Conservation (phyloP, 2,888 invertebrate genomes). For the Zhengitettix transpicula region DNA sequence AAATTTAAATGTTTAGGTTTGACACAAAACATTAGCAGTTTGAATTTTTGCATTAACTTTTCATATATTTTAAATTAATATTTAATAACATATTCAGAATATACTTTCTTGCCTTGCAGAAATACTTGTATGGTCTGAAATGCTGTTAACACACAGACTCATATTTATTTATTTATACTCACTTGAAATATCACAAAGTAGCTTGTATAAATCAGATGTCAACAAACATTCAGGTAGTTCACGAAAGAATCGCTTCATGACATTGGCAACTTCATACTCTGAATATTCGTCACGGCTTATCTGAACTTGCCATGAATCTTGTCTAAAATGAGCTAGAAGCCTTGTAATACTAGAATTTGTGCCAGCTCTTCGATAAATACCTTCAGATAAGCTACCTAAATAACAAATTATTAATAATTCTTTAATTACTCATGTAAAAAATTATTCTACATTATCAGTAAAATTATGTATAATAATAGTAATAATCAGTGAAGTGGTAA, state of each 20-base stretch:
- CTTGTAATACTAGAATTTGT: conserved; percentile 55
- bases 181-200: conserved; percentile 52
- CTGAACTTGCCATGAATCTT: conserved; percentile 73
- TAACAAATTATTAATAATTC: too few species aligned
- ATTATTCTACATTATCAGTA: too few species aligned
- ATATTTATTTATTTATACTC: conserved; percentile 15
- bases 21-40: too few species aligned
- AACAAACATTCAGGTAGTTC: conserved; percentile 72
- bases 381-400: conserved; percentile 65
- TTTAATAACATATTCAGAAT: too few species aligned
- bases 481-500: too few species aligned
- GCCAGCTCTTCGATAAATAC: conserved; percentile 76
- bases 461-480: too few species aligned
- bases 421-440: too few species aligned
- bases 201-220: conserved; percentile 49
- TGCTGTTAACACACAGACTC: background rate
- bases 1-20: too few species aligned
- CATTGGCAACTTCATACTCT: conserved; percentile 79
- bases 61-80: too few species aligned
- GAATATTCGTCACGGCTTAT: conserved; percentile 56
- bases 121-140: too few species aligned
- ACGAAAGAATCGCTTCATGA: conserved; percentile 76
- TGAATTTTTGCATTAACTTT: too few species aligned
- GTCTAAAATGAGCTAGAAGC: conserved; percentile 54
- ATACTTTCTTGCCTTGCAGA: too few species aligned